Evolutionary conservation across 2,888 invertebrate species (phyloP).

Genomic region (Trissolcus brochymenae): DNA sequence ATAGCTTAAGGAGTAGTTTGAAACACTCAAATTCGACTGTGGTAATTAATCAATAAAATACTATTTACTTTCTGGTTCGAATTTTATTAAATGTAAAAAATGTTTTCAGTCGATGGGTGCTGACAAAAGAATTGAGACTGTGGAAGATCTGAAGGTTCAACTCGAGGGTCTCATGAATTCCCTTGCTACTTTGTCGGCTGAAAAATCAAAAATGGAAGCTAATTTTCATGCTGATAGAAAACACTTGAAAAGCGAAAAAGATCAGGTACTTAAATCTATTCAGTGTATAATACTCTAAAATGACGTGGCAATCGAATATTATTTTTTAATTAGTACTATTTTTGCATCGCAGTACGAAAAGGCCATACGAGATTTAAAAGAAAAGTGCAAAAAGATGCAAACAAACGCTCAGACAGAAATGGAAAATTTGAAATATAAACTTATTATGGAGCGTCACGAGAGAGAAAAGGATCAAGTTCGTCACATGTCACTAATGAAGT

Average conservation of each 20-base stretch:
- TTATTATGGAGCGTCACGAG: constrained; percentile 87
- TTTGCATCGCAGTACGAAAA: constrained; percentile 79
- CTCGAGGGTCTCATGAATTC: constrained; percentile 83
- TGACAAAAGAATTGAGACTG: constrained; percentile 64
- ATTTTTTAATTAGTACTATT: background rate
- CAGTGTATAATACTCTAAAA: background rate
- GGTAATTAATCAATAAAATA: constrained; percentile 16
- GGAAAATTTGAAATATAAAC: constrained; percentile 83
- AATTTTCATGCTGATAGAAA: constrained; percentile 87
- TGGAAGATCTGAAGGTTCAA: constrained; percentile 75
- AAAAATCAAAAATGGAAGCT: constrained; percentile 90
- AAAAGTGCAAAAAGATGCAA: constrained; percentile 79
- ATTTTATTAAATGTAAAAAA: background rate
- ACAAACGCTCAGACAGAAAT: constrained; percentile 80
- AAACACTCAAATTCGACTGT: constrained; percentile 22
- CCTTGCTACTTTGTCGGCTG: constrained; percentile 86
- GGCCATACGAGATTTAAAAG: constrained; percentile 79
- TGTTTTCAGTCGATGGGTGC: constrained; percentile 6
- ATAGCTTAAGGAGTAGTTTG: constrained; percentile 8
- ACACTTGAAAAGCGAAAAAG: constrained; percentile 79
- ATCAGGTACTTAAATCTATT: constrained; percentile 69
- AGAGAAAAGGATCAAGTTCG: constrained; percentile 88
- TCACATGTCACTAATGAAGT: constrained; percentile 86
- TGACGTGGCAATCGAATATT: background rate
- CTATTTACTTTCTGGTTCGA: background rate